These are phyloP conservation scores for Pecten maximus DNA, from an alignment of 2,888 invertebrate genomes.

Conservation along the genomic window DNA sequence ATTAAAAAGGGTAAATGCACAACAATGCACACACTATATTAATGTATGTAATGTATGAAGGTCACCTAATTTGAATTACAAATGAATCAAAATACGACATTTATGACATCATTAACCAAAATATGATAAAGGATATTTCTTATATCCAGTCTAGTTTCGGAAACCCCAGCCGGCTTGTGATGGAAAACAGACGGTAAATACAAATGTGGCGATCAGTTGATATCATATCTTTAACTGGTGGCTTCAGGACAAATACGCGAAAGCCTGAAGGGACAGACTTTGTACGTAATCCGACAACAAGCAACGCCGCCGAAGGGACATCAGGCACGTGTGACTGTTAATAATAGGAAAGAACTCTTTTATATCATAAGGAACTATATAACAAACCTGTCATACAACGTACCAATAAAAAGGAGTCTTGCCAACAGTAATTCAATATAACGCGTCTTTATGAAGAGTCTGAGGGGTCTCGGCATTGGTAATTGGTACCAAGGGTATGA, in stretches of 20 bases:
- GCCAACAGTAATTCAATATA: no score
- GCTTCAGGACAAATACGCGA: background rate
- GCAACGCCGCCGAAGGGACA: background rate
- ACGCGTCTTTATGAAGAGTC: no score
- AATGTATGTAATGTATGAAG: background rate
- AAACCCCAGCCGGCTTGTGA: background rate
- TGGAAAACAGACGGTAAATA: background rate
- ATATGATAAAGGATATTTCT: background rate
- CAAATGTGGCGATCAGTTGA: background rate
- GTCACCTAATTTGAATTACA: background rate
- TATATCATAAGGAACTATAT: background rate
- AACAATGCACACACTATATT: background rate
- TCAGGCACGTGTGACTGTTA: background rate
- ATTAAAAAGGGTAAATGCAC: background rate
- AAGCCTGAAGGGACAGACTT: background rate
- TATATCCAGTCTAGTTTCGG: background rate
- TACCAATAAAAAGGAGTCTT: background rate
- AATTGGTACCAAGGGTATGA: no score
- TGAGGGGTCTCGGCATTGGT: no score
- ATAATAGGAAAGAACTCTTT: background rate
- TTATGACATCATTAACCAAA: background rate
- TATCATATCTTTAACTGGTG: background rate
- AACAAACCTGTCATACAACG: background rate
- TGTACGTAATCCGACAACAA: background rate
- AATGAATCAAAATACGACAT: background rate